Evolutionary conservation across 2,888 invertebrate genomes (phyloP).

Genomic region (Orthonychiurus folsomi): DNA sequence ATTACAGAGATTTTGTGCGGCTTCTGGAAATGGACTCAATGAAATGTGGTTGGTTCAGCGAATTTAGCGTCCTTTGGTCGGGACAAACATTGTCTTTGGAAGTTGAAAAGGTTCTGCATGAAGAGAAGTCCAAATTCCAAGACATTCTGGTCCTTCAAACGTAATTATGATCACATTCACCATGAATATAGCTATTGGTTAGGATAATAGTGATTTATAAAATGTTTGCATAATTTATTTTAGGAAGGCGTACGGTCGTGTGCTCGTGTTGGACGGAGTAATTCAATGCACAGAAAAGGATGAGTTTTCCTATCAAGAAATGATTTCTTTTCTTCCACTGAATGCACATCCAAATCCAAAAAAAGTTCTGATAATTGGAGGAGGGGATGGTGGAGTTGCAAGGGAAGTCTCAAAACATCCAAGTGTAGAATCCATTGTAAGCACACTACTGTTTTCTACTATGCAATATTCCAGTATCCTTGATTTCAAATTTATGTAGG

Average conservation of each 20-base stretch:
- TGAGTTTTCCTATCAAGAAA: conserved; percentile 97
- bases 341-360: conserved; percentile 84
- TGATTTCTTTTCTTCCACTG: conserved; percentile 89
- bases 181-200: background rate
- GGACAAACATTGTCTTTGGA: conserved; percentile 80
- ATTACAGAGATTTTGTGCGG: too few species aligned
- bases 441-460: too few species aligned
- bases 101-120: conserved; percentile 67
- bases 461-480: too few species aligned
- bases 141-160: conserved; percentile 75
- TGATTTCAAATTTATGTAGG: too few species aligned
- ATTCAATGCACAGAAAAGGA: conserved; percentile 94
- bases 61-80: conserved; percentile 70
- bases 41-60: conserved; percentile 49
- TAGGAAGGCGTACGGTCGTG: conserved; percentile 70
- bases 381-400: conserved; percentile 96
- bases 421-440: conserved; percentile 66
- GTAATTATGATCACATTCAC: conserved; percentile 50
- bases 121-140: conserved; percentile 72
- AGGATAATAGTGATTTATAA: background rate
- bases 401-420: conserved; percentile 92
- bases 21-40: conserved; percentile 65
- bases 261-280: conserved; percentile 84
- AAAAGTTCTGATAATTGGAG: conserved; percentile 70
- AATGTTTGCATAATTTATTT: conserved; percentile 39